phyloP scores from a whole-genome alignment of 2,888 invertebrate species.

The Hololepta plana region DNA sequence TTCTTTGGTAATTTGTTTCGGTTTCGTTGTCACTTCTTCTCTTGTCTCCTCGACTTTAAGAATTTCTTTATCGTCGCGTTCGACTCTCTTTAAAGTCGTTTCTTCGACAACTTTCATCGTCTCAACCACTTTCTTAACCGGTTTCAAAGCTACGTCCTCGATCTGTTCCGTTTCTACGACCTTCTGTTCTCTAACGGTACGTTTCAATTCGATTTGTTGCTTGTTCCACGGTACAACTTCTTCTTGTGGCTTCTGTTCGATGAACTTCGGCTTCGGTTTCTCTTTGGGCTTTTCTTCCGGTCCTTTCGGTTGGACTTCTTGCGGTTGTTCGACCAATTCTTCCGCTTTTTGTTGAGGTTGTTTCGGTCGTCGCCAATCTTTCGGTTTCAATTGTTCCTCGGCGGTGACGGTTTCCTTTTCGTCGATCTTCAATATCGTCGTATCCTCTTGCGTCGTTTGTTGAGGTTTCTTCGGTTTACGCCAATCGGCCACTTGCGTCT shows the following conservation, averaged over 20 bases:
- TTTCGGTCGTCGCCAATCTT: constrained; percentile 14
- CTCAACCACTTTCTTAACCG: constrained; percentile 7
- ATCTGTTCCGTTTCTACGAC: constrained; percentile 4
- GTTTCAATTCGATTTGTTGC: constrained; percentile 3
- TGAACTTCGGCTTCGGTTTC: constrained; percentile 7
- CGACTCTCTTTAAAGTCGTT: not conserved
- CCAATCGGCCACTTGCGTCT: constrained; percentile 15
- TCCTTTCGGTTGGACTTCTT: constrained; percentile 2
- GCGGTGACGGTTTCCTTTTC: constrained; percentile 13
- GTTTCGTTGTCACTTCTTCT: constrained; percentile 9
- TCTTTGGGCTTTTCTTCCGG: constrained; percentile 8
- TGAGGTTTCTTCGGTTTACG: constrained; percentile 16
- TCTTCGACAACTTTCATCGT: not conserved
- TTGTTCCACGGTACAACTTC: constrained; percentile 9
- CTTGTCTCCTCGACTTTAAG: constrained; percentile 3
- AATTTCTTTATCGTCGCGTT: constrained; percentile 4
- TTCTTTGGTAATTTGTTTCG: constrained; percentile 8
- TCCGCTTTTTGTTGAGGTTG: constrained; percentile 10
- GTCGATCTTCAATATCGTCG: constrained; percentile 20
- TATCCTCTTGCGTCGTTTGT: constrained; percentile 17
- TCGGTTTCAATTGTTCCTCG: constrained; percentile 11
- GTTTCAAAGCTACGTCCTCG: constrained; percentile 7
- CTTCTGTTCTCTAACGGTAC: constrained; percentile 1
- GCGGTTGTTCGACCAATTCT: constrained; percentile 8
- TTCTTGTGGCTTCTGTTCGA: constrained; percentile 5